phyloP scores from a whole-genome alignment of 2,888 invertebrate species.

The Dinocampus coccinellae region DNA sequence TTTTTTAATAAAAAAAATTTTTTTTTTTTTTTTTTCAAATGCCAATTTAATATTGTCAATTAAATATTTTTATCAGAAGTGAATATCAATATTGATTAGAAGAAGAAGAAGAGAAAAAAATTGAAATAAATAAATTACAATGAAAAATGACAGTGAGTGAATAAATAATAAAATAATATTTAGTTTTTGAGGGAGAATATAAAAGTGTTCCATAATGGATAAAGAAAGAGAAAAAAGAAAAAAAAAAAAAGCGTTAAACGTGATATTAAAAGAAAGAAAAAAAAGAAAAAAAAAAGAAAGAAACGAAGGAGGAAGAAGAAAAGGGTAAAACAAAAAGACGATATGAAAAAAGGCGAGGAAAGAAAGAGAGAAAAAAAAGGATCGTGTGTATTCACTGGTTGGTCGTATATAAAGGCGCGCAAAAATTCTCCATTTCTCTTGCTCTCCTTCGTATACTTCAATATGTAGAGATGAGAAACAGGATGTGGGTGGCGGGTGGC shows the following conservation, averaged over 20 bases:
- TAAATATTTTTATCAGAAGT: too few relatives aligned
- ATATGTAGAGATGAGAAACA: slow-evolving; percentile 40
- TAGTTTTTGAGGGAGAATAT: too few relatives aligned
- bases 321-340: neutral
- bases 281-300: neutral
- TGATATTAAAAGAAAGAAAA: slow-evolving; percentile 15
- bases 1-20: too few relatives aligned
- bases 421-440: slow-evolving; percentile 21
- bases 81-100: too few relatives aligned
- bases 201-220: neutral
- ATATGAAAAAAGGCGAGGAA: neutral
- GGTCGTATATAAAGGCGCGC: slow-evolving; percentile 14
- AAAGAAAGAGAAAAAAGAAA: slow-evolving; percentile 20
- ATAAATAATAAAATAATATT: too few relatives aligned
- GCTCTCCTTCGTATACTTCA: slow-evolving; percentile 28
- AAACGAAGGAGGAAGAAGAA: neutral
- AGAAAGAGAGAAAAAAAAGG: neutral
- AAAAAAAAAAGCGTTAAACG: neutral
- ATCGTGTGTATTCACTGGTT: neutral
- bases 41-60: too few relatives aligned
- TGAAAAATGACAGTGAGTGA: too few relatives aligned
- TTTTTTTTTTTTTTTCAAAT: too few relatives aligned
- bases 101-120: too few relatives aligned
- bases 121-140: too few relatives aligned
- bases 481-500: slow-evolving; percentile 52